These are phyloP conservation scores for Phainopepla nitens DNA, from an alignment of 2,113 vertebrate genomes.

Conservation along the genomic window DNA sequence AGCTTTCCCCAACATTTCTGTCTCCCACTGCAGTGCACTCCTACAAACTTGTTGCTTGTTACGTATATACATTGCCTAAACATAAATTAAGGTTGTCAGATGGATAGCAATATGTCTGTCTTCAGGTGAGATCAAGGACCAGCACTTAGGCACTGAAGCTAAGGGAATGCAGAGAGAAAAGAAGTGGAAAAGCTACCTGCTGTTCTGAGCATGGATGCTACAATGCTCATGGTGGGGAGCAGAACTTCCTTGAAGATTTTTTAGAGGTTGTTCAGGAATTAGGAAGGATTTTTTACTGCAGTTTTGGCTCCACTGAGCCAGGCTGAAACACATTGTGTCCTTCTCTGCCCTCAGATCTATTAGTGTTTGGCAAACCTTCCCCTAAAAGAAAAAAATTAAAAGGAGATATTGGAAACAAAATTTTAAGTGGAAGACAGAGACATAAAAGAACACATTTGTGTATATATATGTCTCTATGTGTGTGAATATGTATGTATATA, in stretches of 20 bases:
- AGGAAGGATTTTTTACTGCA: background rate
- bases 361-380: background rate
- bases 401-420: background rate
- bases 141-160: background rate
- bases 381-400: background rate
- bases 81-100: background rate
- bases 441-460: background rate
- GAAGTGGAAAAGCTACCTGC: background rate
- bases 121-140: background rate
- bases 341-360: background rate
- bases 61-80: background rate
- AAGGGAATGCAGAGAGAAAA: background rate
- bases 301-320: background rate
- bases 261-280: background rate
- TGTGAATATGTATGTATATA: background rate
- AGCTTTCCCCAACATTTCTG: background rate
- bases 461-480: fast-evolving
- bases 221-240: background rate
- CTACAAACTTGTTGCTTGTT: background rate
- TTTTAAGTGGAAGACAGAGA: background rate
- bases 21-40: background rate
- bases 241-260: background rate
- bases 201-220: background rate
- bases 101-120: background rate
- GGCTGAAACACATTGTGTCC: background rate